Base-by-base conservation (phyloP, 1,140 invertebrate species). In the Magallana ariakensis region DNA sequence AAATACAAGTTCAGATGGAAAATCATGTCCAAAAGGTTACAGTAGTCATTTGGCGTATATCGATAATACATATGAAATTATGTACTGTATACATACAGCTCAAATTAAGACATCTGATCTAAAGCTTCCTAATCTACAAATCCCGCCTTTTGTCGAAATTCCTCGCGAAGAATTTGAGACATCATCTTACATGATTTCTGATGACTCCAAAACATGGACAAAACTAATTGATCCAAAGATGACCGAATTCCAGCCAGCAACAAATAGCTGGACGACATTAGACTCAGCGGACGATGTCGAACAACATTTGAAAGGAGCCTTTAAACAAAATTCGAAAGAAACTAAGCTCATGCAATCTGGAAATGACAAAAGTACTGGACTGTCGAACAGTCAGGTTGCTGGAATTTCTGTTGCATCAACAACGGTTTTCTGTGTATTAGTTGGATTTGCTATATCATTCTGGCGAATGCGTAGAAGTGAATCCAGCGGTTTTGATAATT, bases 31-130 rank as follows among this genome's bases (percentile, higher is more conserved):
- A n/a, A 80, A 81, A 3, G 91, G 90, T 54, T 91, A 85, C 89
- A 91, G 87, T 62, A 83, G 89, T 33, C 92, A 93, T 80, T 60
- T 92, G 87, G 92, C 91, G 4, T 85, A 82, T 1, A 87, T 93
- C 13, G 90, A 91, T 84, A 66, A 92, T 75, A 85, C 85, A 13
- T 93, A 92, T 53, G 87, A 91, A 62, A 91, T 93, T 55, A 87
- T 92, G 62, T 93, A 90, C 80, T 93, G 93, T 83, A 85, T 92
- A 58, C 57, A 16, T 16, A 58, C 11, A 1, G 1, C 57, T 13
- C 57, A 58, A 16, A 11, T 58, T 11, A 11, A 58, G 7, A 16
- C 16, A 58, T 16, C 57, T 11, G 89, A 88, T n/a, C 80, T 15
- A 46, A 16, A 16, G 19, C 85, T 22, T 19, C 15, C 10, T 22